Evolutionary conservation across 2,113 vertebrate species (phyloP), one percentile per base, ranked within the genome.

Genomic region (Alces alces): DNA sequence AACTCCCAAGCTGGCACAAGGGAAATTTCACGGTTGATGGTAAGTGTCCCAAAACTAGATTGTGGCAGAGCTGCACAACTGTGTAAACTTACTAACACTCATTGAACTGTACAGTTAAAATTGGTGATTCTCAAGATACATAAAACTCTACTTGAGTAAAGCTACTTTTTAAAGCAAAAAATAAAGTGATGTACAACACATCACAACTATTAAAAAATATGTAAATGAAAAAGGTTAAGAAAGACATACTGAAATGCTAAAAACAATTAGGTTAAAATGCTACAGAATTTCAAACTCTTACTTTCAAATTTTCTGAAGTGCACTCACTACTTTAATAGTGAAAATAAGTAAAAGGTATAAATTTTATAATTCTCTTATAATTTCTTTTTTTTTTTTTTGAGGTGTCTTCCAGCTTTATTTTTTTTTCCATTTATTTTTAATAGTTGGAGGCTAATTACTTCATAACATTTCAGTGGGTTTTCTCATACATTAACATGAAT

Each of bases 291-390:
- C 8, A 93, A 8, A 95, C 61, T 39, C 78, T 66, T 96, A 95
- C 16, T 93, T 28, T 83, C 21, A 93, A 93, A 84, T 82, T 95
- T 45, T 91, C 36, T 95, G 4, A 95, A 78, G 52, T 36, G 6
- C 21, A 97, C 27, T 96, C 78, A 60, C 57, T 64, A 89, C 7
- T 94, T 94, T 90, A 95, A 91, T 54, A 96, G 23, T 90, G 21
- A 89, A 94, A 90, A 89, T 50, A 54, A 95, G 19, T 58, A 54
- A 95, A 93, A 94, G 23, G 47, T 80, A n/a, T n/a, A 80, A 50
- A 52, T 52, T 52, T 82, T 82, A 54, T 21, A 54, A n/a, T 82
- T 54, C 50, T 82, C 79, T n/a, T n/a, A n/a, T n/a, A n/a, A n/a
- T n/a, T n/a, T n/a, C n/a, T n/a, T n/a, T n/a, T n/a, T n/a, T n/a